Evolutionary conservation across 2,113 vertebrate species (phyloP).

Genomic region (Cyanoderma ruficeps): DNA sequence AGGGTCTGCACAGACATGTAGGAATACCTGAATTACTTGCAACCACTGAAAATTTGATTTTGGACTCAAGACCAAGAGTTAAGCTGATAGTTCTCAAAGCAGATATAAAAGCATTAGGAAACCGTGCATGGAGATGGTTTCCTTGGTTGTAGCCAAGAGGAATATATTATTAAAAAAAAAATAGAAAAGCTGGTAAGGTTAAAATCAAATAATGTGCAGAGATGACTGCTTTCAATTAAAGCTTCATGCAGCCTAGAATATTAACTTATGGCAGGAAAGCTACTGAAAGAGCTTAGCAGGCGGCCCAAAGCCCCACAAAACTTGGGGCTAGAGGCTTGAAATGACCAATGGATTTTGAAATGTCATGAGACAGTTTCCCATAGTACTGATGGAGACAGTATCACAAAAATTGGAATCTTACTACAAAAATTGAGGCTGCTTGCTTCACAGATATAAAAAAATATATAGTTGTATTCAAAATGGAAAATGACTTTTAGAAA

Average conservation of each 20-base stretch:
- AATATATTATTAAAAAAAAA: background rate
- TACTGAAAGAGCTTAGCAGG: constrained; percentile 20
- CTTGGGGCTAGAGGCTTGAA: background rate
- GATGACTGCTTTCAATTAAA: constrained; percentile 4
- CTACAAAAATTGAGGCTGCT: background rate
- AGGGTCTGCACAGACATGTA: background rate
- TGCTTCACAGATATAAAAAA: background rate
- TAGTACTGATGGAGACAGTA: background rate
- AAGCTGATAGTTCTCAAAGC: background rate
- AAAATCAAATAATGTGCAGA: constrained; percentile 38
- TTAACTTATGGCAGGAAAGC: constrained; percentile 11
- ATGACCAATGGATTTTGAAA: background rate
- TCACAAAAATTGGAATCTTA: background rate
- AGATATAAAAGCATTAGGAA: background rate
- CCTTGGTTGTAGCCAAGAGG: background rate
- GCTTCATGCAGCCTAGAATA: background rate
- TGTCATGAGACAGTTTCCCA: background rate
- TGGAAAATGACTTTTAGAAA: background rate
- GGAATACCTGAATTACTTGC: background rate
- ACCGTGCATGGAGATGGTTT: background rate
- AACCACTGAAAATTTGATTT: background rate
- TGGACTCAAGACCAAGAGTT: background rate
- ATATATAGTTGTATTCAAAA: background rate
- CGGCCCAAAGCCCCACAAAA: background rate
- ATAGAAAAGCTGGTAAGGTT: background rate